Evolutionary conservation across 2,888 invertebrate genomes (phyloP).

Genomic region (Amphimallon solstitiale): DNA sequence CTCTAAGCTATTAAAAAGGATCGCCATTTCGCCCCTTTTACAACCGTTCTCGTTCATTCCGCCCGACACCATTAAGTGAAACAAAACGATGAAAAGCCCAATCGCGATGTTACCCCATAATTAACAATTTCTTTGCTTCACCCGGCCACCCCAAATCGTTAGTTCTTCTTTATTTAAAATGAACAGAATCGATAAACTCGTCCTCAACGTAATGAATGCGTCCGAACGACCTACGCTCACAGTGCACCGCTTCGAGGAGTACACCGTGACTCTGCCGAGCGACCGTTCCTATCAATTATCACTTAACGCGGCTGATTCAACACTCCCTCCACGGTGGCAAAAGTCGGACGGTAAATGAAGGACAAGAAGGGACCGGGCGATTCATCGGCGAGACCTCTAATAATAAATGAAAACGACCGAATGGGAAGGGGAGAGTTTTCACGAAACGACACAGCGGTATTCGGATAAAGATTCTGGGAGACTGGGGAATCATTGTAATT

Average conservation of each 20-base stretch:
- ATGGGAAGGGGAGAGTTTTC: background rate
- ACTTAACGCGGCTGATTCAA: conserved; percentile 3
- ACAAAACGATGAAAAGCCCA: conserved; percentile 5
- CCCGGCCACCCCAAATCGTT: too few relatives aligned
- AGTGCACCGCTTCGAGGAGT: background rate
- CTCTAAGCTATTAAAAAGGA: too few relatives aligned
- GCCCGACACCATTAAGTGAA: conserved; percentile 4
- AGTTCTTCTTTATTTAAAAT: background rate
- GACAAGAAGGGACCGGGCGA: background rate
- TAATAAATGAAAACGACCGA: conserved; percentile 16
- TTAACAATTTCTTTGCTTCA: conserved; percentile 3
- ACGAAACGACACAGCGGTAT: too few relatives aligned
- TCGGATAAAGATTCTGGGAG: background rate
- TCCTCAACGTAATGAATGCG: conserved; percentile 5
- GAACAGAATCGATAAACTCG: conserved; percentile 3
- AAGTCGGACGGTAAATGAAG: background rate
- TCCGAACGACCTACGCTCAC: too few relatives aligned
- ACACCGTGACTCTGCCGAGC: background rate
- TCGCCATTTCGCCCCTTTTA: too few relatives aligned
- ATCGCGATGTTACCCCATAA: background rate
- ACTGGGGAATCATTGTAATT: conserved; percentile 4
- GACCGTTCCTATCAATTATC: conserved; percentile 17
- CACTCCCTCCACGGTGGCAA: background rate
- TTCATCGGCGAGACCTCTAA: background rate
- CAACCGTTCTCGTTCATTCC: conserved; percentile 2